Percentiles rank a stretch among this genome's conserved stretches.
Conservation (phyloP, 1,140 invertebrate species). For the Drosophila triauraria region DNA sequence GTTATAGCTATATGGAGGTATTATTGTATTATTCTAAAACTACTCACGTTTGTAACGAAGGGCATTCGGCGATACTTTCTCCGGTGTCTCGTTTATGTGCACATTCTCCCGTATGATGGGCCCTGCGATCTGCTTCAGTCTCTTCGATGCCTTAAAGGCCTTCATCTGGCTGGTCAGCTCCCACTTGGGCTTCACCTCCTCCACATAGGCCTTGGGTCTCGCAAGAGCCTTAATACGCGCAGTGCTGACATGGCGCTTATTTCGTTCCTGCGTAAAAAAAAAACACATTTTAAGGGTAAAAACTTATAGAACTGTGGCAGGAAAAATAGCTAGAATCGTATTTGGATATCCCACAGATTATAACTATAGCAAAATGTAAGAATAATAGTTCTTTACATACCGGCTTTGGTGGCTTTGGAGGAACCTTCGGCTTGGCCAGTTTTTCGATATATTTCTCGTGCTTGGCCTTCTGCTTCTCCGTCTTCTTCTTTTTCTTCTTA, state of each 20-base stretch:
- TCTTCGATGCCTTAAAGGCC: constrained; percentile 51
- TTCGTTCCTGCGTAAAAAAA: constrained; percentile 32
- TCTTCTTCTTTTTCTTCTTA: constrained; percentile 59
- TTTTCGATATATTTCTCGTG: constrained; percentile 42
- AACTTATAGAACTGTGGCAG: neutral
- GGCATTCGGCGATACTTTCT: constrained; percentile 57
- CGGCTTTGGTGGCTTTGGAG: constrained; percentile 31
- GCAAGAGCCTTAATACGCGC: constrained; percentile 55
- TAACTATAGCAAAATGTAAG: too few species aligned
- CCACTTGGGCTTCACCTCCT: constrained; percentile 57
- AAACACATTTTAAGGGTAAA: neutral
- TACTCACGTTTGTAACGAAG: constrained; percentile 69
- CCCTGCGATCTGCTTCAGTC: constrained; percentile 53
- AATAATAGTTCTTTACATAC: constrained; percentile 37
- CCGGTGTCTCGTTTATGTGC: constrained; percentile 57
- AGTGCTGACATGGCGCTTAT: constrained; percentile 18
- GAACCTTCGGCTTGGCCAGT: constrained; percentile 53
- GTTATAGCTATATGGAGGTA: neutral
- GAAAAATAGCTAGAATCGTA: too few species aligned
- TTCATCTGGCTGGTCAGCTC: constrained; percentile 56
- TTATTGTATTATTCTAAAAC: neutral
- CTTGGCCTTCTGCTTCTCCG: constrained; percentile 30
- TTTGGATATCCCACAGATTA: too few species aligned
- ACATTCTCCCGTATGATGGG: constrained; percentile 47
- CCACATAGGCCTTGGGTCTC: constrained; percentile 39